These are phyloP conservation scores for Limnephilus marmoratus DNA, from an alignment of 2,888 invertebrate genomes.

Conservation along the genomic window DNA sequence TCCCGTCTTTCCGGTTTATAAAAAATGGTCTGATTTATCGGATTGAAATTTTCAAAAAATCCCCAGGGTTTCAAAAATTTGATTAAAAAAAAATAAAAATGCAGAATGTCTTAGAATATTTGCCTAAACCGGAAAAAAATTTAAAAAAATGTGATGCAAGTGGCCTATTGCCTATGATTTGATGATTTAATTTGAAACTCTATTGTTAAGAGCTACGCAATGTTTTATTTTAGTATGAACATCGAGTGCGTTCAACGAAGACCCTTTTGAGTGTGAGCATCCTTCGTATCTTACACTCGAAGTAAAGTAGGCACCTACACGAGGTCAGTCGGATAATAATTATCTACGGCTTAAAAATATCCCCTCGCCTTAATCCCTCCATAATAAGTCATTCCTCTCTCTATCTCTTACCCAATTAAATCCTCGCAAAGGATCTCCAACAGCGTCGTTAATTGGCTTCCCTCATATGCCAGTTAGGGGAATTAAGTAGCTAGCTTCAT, in stretches of 20 bases:
- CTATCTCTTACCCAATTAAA: constrained; percentile 66
- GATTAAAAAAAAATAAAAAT: no score
- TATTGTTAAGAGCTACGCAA: neutral
- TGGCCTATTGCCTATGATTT: neutral
- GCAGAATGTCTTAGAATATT: no score
- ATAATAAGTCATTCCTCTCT: constrained; percentile 60
- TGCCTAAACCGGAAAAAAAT: no score
- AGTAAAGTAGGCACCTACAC: constrained; percentile 4
- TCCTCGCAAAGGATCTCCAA: constrained; percentile 62
- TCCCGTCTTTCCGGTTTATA: no score
- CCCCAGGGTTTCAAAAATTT: no score
- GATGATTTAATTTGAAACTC: neutral
- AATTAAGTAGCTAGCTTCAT: constrained; percentile 58
- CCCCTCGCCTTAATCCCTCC: constrained; percentile 35
- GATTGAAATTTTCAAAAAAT: no score
- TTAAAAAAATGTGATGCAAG: no score
- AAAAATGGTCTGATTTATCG: no score
- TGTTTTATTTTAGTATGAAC: neutral
- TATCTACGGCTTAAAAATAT: constrained; percentile 56
- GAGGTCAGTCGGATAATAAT: constrained; percentile 50
- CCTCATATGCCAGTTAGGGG: constrained; percentile 64
- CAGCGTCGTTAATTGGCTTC: constrained; percentile 65
- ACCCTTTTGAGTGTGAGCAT: neutral
- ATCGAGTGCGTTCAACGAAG: neutral
- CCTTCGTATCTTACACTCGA: neutral